Base-by-base conservation (phyloP, 2,113 vertebrate species). In the Sphaerodactylus townsendi region DNA sequence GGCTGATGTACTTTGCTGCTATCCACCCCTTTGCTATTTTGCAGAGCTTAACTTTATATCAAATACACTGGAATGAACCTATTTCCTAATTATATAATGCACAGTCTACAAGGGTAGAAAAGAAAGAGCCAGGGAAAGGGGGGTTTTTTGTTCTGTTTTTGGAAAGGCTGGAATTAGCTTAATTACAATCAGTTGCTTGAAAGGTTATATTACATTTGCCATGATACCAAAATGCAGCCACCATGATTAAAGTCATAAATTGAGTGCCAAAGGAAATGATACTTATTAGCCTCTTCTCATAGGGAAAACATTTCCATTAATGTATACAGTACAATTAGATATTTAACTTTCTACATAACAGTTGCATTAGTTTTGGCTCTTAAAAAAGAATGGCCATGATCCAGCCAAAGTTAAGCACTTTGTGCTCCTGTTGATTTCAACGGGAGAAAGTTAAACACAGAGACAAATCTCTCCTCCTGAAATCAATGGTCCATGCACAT, bases 101-200 rank as follows among this genome's bases (percentile, higher is more conserved):
- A 76, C 64, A 70, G 85, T 82, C 21, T 39, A 79, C 77, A 89
- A 87, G 78, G 19, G 85, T 89, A 85, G 79, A 80, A 81, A 56
- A 81, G 79, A 68, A 76, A 89, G 72, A 91, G 89, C 90, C 77
- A n/a, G 14, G 17, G 89, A 79, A 65, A 89, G 39, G 23, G 25
- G 25, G 8, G 25, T 62, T 10, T 62, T 62, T 62, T 71, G 59
- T 37, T 77, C 37, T 3, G 3, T 68, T 17, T 72, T 56, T 80
- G 72, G 87, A 93, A 93, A 74, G 80, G 87, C 80, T 85, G 21
- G 93, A 92, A 91, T 91, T 72, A 71, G 71, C 84, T 92, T 89
- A 93, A 88, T 86, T 87, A 53, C 37, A 69, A 50, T 77, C 39
- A 80, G 90, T 89, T 88, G 91, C 89, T 83, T 86, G 10, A 81